phyloP scores from a whole-genome alignment of 2,113 vertebrate genomes.

The Bufo gargarizans region DNA sequence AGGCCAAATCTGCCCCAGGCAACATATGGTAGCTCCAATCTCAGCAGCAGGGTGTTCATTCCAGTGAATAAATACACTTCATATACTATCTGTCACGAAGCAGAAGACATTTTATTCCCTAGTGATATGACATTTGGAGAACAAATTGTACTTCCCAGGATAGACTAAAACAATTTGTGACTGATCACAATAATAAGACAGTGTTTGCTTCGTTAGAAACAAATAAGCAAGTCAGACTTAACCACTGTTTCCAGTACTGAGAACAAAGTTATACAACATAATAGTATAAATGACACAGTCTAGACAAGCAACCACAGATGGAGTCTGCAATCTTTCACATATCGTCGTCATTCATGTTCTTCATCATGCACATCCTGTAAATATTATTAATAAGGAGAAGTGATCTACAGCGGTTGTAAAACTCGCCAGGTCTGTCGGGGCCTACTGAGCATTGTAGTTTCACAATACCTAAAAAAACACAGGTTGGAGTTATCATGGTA shows the following conservation, averaged over 20 bases:
- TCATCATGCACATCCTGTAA: background rate
- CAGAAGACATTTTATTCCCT: slow-evolving; percentile 42
- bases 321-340: background rate
- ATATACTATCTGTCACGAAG: slow-evolving; percentile 37
- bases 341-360: background rate
- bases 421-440: background rate
- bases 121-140: slow-evolving; percentile 37
- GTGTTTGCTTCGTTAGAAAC: slow-evolving; percentile 5
- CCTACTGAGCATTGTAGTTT: background rate
- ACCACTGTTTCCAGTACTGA: background rate
- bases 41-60: slow-evolving; percentile 41
- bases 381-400: background rate
- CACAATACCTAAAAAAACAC: background rate
- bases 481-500: background rate
- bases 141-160: slow-evolving; percentile 53
- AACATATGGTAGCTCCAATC: slow-evolving; percentile 42
- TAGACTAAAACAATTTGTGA: slow-evolving; percentile 33
- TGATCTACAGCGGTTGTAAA: background rate
- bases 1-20: slow-evolving; percentile 33
- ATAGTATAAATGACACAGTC: background rate
- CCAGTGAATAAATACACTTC: slow-evolving; percentile 41
- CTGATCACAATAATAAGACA: slow-evolving; percentile 10
- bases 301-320: background rate
- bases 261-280: background rate
- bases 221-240: slow-evolving; percentile 2